Evolutionary conservation across 2,888 invertebrate species (phyloP), one percentile per base, ranked within the genome.

Genomic region (Acleris emargana): DNA sequence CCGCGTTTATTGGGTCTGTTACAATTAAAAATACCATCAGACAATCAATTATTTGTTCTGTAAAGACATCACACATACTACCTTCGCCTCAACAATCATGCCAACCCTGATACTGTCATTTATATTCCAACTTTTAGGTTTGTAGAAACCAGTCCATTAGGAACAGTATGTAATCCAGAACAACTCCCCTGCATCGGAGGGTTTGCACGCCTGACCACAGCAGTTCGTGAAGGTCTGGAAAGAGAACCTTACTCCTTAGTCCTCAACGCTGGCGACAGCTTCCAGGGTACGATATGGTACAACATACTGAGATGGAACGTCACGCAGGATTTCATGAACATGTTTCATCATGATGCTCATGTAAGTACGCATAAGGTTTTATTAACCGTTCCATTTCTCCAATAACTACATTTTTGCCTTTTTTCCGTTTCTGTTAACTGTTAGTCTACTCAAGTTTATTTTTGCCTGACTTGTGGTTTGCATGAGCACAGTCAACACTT

Each of bases 271-370:
- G 96, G 96, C 0, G 95, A 95, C 76, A 93, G 94, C 76, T 96
- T 94, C 76, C 95, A 95, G 76, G 95, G 95, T 0, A 95, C 95
- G 0, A 89, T 97, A 5, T 97, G 96, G 96, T 97, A 97, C 78
- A 95, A 95, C 68, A 78, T 96, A 3, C 91, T 95, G 50, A 89
- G 95, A 72, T 96, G 96, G 95, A 95, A 95, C 71, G 95, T 95
- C 1, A 96, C 97, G 0, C 94, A 95, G 47, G 88, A 95, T 57
- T 96, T 97, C 75, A 94, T 97, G 88, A 97, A 97, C 76, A 91
- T 94, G 81, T 78, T 97, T 9, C 94, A 94, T 3, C 95, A 96
- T 76, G 96, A 97, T 78, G 97, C 95, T 1, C 95, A 96, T 92
- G 96, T 96, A 84, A 89, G 89, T 86, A 11, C 3, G 4, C 9